Evolutionary conservation across 2,797 vertebrate species (phyloP), one percentile per base, ranked within the genome.

Genomic region (Pseudochaenichthys georgianus): DNA sequence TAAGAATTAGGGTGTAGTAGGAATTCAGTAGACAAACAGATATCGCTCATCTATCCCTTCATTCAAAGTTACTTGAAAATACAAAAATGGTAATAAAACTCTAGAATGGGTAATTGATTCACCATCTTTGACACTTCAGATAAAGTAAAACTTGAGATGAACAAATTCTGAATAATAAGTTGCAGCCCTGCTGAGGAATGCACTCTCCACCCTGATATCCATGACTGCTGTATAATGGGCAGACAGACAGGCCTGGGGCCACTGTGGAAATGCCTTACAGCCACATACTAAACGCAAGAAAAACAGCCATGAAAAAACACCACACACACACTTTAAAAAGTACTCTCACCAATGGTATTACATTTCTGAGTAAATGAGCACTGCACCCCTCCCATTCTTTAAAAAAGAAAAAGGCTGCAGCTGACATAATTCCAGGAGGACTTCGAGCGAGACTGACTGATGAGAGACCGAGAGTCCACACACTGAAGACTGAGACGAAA

Each of bases 291-390:
- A 90, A 92, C 66, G 69, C 69, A 81, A 92, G 83, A 85, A 86
- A 87, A 91, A 88, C 80, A 87, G 74, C 48, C 7, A 62, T 16
- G 60, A 67, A 83, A 85, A 84, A 87, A 82, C 66, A 72, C 57
- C 3, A 51, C 68, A 45, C 53, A 68, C 73, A 68, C 73, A 75
- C 53, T 42, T 59, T 50, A 78, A 77, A 85, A 85, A 64, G 75
- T 46, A 34, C 70, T 43, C 52, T 89, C 57, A 67, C 69, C 87
- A 86, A 75, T 63, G 55, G 82, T 76, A 82, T 89, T 85, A 79
- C 52, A 82, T 92, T 91, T 86, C 87, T 87, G 75, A 71, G 80
- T 75, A 87, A 88, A 89, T 83, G 74, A 86, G 72, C 34, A 67
- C 81, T 3, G 79, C 43, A 64, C 77, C 79, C 70, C 87, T 90